Conservation (phyloP, 2,797 vertebrate species). For the Scyliorhinus canicula region DNA sequence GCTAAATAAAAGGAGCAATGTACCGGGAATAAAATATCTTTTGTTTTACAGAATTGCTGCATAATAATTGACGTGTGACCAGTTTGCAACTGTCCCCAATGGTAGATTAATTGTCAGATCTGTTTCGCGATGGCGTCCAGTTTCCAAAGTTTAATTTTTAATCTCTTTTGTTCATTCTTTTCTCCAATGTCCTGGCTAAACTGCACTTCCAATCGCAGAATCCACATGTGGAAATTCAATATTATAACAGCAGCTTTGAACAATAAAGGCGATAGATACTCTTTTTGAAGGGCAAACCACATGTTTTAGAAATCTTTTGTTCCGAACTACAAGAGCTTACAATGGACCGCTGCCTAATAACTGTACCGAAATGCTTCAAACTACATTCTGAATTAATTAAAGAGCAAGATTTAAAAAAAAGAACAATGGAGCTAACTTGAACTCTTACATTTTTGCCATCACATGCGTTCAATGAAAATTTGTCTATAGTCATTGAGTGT, state of each 20-base stretch:
- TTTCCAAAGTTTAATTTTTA: not conserved
- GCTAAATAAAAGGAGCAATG: not conserved
- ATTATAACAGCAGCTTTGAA: too few species aligned
- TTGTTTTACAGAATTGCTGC: not conserved
- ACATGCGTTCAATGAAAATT: constrained; percentile 11
- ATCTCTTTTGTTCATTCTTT: not conserved
- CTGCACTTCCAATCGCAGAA: not conserved
- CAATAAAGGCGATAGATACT: not conserved
- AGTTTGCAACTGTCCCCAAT: not conserved
- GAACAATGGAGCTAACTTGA: not conserved
- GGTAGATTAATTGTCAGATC: not conserved
- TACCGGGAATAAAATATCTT: not conserved
- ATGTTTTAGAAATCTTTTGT: not conserved
- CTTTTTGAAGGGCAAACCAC: not conserved
- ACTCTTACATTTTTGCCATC: constrained; percentile 2
- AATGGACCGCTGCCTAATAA: not conserved
- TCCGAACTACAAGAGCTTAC: not conserved
- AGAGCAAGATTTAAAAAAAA: not conserved
- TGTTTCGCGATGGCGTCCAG: not conserved
- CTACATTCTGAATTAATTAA: constrained; percentile 10
- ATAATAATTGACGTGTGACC: not conserved
- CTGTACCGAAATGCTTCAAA: not conserved
- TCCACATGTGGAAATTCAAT: not conserved
- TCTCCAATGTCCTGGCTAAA: not conserved
- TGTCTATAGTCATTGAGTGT: constrained; percentile 1